A percentile compares a stretch with the other conserved stretches of the same genome.
These are phyloP conservation scores for Himalopsyche anomala DNA, from an alignment of 2,888 invertebrate genomes.

Conservation along the genomic window DNA sequence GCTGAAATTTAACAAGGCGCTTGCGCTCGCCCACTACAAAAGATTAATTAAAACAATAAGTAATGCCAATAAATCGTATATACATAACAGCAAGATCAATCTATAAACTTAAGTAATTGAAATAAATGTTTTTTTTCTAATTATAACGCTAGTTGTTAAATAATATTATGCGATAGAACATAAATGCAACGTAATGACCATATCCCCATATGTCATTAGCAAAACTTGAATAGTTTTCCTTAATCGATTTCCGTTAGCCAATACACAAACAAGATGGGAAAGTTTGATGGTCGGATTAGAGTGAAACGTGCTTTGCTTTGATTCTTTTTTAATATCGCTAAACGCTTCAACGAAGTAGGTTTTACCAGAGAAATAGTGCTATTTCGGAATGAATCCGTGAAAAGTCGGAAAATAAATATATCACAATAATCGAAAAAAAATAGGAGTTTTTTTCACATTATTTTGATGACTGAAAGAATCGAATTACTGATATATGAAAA, in stretches of 20 bases:
- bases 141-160: no score
- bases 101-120: no score
- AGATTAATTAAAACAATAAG: no score
- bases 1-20: no score
- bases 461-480: no score
- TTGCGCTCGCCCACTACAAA: no score
- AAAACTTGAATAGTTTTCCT: slow-evolving; percentile 2
- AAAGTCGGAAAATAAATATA: not conserved
- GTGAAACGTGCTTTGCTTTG: not conserved
- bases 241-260: slow-evolving; percentile 12
- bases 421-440: not conserved
- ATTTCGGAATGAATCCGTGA: not conserved
- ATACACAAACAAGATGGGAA: not conserved
- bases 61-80: no score
- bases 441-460: not conserved
- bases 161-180: no score
- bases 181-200: not conserved
- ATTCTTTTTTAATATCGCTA: not conserved
- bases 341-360: not conserved
- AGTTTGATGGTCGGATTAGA: not conserved
- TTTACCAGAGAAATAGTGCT: not conserved
- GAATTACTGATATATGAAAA: no score
- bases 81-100: no score
- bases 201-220: not conserved
- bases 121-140: no score